Evolutionary conservation across 2,888 invertebrate species (phyloP).

Genomic region (Cephus sareptanus): DNA sequence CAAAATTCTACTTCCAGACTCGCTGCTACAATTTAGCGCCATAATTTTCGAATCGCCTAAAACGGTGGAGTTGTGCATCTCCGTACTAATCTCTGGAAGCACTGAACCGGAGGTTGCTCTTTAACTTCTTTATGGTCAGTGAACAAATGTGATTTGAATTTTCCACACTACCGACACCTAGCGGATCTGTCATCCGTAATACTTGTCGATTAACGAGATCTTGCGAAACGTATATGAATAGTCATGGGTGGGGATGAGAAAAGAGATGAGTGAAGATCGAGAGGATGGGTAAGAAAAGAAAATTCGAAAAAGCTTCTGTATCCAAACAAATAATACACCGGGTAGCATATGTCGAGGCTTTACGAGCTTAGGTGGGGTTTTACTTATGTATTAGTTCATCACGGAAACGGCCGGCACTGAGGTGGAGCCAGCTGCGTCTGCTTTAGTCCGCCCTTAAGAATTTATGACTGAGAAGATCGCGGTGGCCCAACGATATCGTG

Average conservation of each 20-base stretch:
- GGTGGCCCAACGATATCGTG: neutral
- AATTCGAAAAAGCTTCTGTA: neutral
- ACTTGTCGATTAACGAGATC: neutral
- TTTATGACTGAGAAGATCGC: constrained; percentile 39
- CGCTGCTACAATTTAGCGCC: rapidly evolving
- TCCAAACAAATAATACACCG: neutral
- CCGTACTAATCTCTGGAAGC: too few relatives aligned
- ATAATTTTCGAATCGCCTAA: too few relatives aligned
- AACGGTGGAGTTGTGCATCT: too few relatives aligned
- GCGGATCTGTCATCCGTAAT: neutral
- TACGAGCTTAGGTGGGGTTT: constrained; percentile 44
- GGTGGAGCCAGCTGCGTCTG: constrained; percentile 50
- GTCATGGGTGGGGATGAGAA: neutral
- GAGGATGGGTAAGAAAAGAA: neutral
- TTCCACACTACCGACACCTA: neutral
- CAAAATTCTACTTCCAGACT: too few relatives aligned
- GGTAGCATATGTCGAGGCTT: constrained; percentile 30
- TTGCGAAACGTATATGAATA: neutral
- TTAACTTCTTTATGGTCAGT: neutral
- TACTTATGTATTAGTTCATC: constrained; percentile 60
- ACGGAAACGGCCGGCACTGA: constrained; percentile 45
- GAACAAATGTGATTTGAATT: neutral
- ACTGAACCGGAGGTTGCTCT: too few relatives aligned
- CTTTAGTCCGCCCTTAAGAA: constrained; percentile 35
- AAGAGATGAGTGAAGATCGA: neutral